Conservation (phyloP, 2,797 vertebrate genomes). For the Lophura swinhoii region DNA sequence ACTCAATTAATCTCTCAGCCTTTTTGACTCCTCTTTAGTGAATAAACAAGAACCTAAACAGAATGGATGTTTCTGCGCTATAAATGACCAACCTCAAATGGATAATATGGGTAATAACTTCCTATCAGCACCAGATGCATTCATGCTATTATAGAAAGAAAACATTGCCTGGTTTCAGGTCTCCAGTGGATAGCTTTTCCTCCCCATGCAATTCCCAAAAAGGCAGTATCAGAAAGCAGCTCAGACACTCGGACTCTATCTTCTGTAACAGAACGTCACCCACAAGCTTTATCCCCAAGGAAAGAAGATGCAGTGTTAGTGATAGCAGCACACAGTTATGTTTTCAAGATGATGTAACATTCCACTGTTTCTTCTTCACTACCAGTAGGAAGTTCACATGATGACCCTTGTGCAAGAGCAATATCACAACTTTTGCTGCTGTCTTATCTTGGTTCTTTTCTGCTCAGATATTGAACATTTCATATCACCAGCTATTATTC, state of each 20-base stretch:
- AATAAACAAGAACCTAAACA: not conserved
- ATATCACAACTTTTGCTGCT: not conserved
- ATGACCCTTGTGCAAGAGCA: not conserved
- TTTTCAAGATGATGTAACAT: not conserved
- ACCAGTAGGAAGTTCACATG: not conserved
- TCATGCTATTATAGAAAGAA: not conserved
- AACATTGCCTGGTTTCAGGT: not conserved
- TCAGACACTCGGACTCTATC: not conserved
- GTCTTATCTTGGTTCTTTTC: slow-evolving; percentile 40
- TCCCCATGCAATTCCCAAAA: not conserved
- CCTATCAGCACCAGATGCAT: not conserved
- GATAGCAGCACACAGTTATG: not conserved
- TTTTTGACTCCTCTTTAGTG: not conserved
- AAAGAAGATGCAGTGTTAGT: not conserved
- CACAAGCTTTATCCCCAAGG: not conserved
- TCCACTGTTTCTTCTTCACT: not conserved
- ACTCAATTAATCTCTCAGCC: not conserved
- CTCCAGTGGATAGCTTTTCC: not conserved
- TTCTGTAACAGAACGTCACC: not conserved
- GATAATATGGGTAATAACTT: not conserved
- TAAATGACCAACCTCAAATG: not conserved
- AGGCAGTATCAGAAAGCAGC: not conserved
- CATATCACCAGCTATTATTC: slow-evolving; percentile 35
- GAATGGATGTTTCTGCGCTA: not conserved
- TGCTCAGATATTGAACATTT: not conserved